These are phyloP conservation scores for Phalanger gymnotis DNA, from an alignment of 2,797 vertebrate genomes.

Conservation along the genomic window DNA sequence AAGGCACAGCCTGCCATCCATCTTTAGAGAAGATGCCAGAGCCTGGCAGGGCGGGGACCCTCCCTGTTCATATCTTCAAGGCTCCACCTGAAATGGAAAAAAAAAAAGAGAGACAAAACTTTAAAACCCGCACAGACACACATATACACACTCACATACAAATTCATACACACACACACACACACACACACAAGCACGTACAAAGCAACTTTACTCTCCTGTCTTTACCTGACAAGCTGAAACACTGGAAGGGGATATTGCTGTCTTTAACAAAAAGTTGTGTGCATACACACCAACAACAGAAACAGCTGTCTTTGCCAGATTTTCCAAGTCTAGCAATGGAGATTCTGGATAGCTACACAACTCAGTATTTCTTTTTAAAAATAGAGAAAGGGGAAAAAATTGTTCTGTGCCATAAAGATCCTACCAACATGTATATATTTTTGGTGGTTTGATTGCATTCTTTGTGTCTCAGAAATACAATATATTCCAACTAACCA, in stretches of 20 bases:
- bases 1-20: background rate
- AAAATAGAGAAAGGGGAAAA: slow-evolving; percentile 41
- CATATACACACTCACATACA: background rate
- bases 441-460: slow-evolving; percentile 67
- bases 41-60: background rate
- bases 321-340: slow-evolving; percentile 72
- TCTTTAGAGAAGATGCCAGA: background rate
- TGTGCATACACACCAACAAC: slow-evolving; percentile 76
- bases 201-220: slow-evolving; percentile 21
- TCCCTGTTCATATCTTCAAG: background rate
- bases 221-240: slow-evolving; percentile 68
- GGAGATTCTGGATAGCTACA: slow-evolving; percentile 70
- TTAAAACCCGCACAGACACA: slow-evolving; percentile 27
- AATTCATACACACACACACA: background rate
- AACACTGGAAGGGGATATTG: slow-evolving; percentile 82
- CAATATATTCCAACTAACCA: slow-evolving; percentile 14
- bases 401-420: slow-evolving; percentile 67
- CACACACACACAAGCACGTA: background rate
- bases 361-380: slow-evolving; percentile 58
- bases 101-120: slow-evolving; percentile 48
- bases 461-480: slow-evolving; percentile 55
- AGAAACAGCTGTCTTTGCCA: slow-evolving; percentile 76
- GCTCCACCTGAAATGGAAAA: background rate
- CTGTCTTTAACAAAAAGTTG: slow-evolving; percentile 75
- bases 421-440: slow-evolving; percentile 59